These are phyloP conservation scores for Aphidoletes aphidimyza DNA, from an alignment of 2,888 invertebrate species.

Conservation along the genomic window DNA sequence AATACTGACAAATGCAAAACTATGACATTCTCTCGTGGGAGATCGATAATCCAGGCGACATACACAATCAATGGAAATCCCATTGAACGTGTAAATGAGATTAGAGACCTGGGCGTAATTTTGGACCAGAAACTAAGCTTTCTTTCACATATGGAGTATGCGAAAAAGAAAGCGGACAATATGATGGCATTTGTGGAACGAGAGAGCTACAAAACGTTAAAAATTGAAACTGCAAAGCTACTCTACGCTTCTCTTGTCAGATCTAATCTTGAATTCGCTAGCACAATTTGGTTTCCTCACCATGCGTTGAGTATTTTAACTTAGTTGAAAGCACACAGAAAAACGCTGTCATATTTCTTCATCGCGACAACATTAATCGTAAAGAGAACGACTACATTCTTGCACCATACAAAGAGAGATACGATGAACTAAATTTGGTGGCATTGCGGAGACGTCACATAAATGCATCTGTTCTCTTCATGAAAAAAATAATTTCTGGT, in stretches of 20 bases:
- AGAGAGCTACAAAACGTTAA: neutral
- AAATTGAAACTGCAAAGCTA: neutral
- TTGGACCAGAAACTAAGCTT: conserved; percentile 8
- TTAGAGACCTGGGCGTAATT: conserved; percentile 29
- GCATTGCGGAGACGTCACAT: neutral
- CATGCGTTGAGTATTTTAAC: neutral
- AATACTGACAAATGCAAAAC: conserved; percentile 16
- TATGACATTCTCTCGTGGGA: neutral
- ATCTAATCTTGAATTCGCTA: neutral
- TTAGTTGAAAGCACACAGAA: neutral
- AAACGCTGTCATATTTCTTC: neutral
- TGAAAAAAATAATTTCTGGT: neutral
- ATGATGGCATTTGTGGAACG: neutral
- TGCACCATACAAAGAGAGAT: neutral
- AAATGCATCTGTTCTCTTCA: neutral
- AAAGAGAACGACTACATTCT: neutral
- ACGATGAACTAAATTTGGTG: neutral
- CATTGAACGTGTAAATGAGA: neutral
- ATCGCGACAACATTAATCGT: neutral
- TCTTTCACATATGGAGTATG: neutral
- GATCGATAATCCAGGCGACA: too few species aligned
- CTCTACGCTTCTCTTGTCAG: neutral
- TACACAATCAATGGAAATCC: neutral
- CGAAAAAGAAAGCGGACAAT: neutral
- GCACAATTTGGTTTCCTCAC: neutral